These are phyloP conservation scores for Dioctria rufipes DNA, from an alignment of 2,888 invertebrate species.

Conservation along the genomic window DNA sequence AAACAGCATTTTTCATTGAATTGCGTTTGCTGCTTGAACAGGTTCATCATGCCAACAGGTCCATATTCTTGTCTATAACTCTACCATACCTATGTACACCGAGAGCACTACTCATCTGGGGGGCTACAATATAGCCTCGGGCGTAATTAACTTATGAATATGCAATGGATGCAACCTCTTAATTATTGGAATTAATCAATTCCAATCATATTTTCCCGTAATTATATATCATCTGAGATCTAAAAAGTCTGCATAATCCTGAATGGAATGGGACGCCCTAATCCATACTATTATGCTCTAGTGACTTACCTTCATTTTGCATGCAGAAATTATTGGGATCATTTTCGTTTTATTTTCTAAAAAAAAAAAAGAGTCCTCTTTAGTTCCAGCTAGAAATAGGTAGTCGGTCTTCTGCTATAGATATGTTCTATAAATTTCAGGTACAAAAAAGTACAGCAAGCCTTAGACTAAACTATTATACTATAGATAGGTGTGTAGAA, in stretches of 20 bases:
- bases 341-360: not conserved
- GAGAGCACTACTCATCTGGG: not conserved
- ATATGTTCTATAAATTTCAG: no score
- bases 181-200: constrained; percentile 52
- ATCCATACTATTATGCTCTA: not conserved
- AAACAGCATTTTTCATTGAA: no score
- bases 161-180: constrained; percentile 46
- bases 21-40: not conserved
- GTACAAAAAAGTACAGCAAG: no score
- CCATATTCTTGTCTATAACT: not conserved
- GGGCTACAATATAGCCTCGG: not conserved
- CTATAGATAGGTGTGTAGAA: no score
- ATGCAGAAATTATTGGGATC: not conserved
- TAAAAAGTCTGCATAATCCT: not conserved
- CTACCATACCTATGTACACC: no score
- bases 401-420: not conserved
- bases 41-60: constrained; percentile 33
- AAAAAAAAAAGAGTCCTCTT: no score
- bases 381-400: not conserved
- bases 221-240: constrained; percentile 43
- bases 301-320: not conserved
- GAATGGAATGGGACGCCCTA: not conserved
- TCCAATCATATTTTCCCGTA: constrained; percentile 47
- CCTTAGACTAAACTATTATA: no score
- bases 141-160: constrained; percentile 50